A percentile compares a stretch with the other conserved stretches of the same genome.
Evolutionary conservation across 2,113 vertebrate species (phyloP).

Genomic region (Tiliqua scincoides): DNA sequence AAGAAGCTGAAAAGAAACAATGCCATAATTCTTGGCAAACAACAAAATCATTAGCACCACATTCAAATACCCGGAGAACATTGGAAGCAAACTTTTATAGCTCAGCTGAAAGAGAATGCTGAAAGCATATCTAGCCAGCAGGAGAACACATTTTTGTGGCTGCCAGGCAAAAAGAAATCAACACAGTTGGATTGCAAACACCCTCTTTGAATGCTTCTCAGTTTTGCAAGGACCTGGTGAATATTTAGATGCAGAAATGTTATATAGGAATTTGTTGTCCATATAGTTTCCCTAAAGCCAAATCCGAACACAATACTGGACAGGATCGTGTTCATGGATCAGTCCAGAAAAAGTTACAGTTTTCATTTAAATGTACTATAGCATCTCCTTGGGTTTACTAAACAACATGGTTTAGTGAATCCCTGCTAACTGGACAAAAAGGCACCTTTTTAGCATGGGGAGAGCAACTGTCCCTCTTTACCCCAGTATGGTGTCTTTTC

Average conservation of each 20-base stretch:
- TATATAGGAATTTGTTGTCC: neutral
- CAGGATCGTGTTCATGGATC: neutral
- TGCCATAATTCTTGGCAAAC: conserved; percentile 53
- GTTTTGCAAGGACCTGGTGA: neutral
- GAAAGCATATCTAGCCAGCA: conserved; percentile 10
- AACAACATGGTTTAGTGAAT: too few relatives aligned
- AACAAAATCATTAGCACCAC: conserved; percentile 39
- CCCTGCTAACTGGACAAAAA: too few relatives aligned
- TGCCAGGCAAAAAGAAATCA: neutral
- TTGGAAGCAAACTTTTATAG: conserved; percentile 19
- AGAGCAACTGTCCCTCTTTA: too few relatives aligned
- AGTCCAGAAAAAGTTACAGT: neutral
- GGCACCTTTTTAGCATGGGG: too few relatives aligned
- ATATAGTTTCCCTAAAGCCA: neutral
- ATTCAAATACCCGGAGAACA: conserved; percentile 44
- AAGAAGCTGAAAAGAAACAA: conserved; percentile 42
- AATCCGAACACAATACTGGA: neutral
- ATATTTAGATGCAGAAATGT: neutral
- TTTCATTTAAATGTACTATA: neutral
- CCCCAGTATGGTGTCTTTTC: too few relatives aligned
- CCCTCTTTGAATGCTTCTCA: neutral
- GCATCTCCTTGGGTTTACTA: neutral
- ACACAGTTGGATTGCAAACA: conserved; percentile 11
- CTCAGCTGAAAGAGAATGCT: conserved; percentile 31
- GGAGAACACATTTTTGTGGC: neutral